Evolutionary conservation across 2,797 vertebrate genomes (phyloP), one percentile per base, ranked within the genome.

Genomic region (Calcarius lapponicus): DNA sequence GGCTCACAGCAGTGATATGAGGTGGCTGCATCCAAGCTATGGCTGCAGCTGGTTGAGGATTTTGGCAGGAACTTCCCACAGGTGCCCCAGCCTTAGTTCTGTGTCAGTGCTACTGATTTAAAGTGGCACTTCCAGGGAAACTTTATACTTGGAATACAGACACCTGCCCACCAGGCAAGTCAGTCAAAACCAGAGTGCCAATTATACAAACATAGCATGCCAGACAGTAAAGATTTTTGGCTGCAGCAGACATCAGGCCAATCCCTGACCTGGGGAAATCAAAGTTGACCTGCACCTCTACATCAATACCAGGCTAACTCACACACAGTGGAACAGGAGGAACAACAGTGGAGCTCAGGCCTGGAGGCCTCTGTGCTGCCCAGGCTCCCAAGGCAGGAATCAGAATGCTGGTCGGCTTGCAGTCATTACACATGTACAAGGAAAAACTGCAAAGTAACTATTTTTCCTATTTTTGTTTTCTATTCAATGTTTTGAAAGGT

Each of bases 401-500:
- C 34, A 50, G 29, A 70, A 78, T 19, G 3, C 24, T 50, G 10
- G 17, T 66, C 62, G 54, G 13, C 40, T 80, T 67, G 17, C 66
- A 89, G 57, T 78, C 65, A 42, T 92, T 53, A 51, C 28, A 78
- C 18, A 32, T 1, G 0, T 81, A 71, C 25, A 76, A 73, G 43
- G 24, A 16, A 81, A 89, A 81, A 45, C 17, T 74, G 20, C 40
- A 58, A 69, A 91, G 56, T 67, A 95, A 74, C 90, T 87, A 17
- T 31, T 92, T 75, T 61, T 70, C 76, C 81, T 62, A 74, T 88
- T 93, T 86, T 88, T 91, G 51, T 78, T 94, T 95, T 80, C 75
- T 89, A 92, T 61, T 34, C 58, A 61, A 0, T 71, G 43, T 80
- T 91, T 92, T 20, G 42, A 94, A 95, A 96, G 93, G 95, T 88